Evolutionary conservation across 2,113 vertebrate species (phyloP), one percentile per base, ranked within the genome.

Genomic region (Marcusenius ussheri): DNA sequence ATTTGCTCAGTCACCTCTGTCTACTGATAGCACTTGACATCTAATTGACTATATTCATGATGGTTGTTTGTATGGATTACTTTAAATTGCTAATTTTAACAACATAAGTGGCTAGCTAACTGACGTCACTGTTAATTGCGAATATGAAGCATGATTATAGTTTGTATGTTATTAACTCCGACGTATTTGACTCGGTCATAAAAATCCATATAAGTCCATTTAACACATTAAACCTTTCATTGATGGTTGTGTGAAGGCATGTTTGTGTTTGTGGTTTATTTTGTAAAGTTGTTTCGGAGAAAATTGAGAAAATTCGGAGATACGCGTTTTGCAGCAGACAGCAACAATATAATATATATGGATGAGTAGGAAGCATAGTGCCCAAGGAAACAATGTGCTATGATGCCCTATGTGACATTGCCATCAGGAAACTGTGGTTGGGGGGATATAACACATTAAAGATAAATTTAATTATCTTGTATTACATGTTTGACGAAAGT

Each of bases 391-490:
- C 74, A 7, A 6, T 80, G 13, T 80, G 17, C 19, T 19, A 19
- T 80, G 35, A 21, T 80, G 74, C 17, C 74, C 74, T 80, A 7
- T 42, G 74, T 80, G 74, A 80, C 74, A 42, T 80, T 80, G 74
- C 74, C 74, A 17, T 80, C 35, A 80, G 74, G 35, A 42, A 80
- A 80, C 15, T 80, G 74, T 80, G 74, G 13, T n/a, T 80, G 31
- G 35, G 19, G 31, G 74, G 15, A 80, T 42, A 80, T 80, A 42
- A 42, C 74, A 80, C 74, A 80, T 80, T 80, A 80, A 42, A 80
- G 74, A 80, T 80, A 80, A 42, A 80, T 80, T 80, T 80, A 80
- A 80, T 80, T 80, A 80, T 80, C 74, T 35, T 80, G 74, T 80
- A 80, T 80, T 80, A 80, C 74, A 80, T 80, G 74, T 80, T 42